A percentile compares a stretch with the other conserved stretches of the same genome.
phyloP scores from a whole-genome alignment of 2,113 vertebrate species.

The Carassius auratus region DNA sequence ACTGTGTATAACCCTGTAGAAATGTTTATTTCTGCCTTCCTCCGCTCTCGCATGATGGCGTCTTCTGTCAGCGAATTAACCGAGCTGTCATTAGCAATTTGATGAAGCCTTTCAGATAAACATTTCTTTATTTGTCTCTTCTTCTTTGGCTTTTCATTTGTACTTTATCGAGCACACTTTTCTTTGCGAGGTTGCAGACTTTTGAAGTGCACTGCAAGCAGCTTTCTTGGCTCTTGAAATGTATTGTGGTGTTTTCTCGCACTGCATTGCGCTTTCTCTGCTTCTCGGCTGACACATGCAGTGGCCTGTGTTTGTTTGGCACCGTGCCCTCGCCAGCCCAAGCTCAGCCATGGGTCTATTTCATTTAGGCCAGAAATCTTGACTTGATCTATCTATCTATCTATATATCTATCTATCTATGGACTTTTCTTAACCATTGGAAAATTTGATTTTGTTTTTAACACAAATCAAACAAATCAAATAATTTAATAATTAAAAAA shows the following conservation, averaged over 20 bases:
- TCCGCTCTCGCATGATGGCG: slow-evolving; percentile 24
- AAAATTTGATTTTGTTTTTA: too few species aligned
- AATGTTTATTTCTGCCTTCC: slow-evolving; percentile 40
- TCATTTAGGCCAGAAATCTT: slow-evolving; percentile 42
- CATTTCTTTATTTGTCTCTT: slow-evolving; percentile 31
- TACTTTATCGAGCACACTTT: not conserved
- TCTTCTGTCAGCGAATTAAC: slow-evolving; percentile 42
- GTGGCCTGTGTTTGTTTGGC: slow-evolving; percentile 53
- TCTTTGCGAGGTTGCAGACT: not conserved
- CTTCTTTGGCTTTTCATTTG: not conserved
- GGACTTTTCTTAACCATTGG: too few species aligned
- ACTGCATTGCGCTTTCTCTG: slow-evolving; percentile 28
- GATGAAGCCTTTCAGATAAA: slow-evolving; percentile 12
- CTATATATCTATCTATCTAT: too few species aligned
- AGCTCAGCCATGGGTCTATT: slow-evolving; percentile 37
- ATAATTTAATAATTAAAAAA: too few species aligned
- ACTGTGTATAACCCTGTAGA: slow-evolving; percentile 36
- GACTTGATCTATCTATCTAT: not conserved
- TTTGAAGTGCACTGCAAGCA: not conserved
- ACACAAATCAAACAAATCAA: too few species aligned
- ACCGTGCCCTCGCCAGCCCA: slow-evolving; percentile 41
- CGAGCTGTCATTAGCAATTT: slow-evolving; percentile 35
- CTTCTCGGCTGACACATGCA: slow-evolving; percentile 41
- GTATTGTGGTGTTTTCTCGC: slow-evolving; percentile 13
- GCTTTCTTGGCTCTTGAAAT: slow-evolving; percentile 26